Evolutionary conservation across 2,888 invertebrate genomes (phyloP).

Genomic region (Epirrhoe tristata): DNA sequence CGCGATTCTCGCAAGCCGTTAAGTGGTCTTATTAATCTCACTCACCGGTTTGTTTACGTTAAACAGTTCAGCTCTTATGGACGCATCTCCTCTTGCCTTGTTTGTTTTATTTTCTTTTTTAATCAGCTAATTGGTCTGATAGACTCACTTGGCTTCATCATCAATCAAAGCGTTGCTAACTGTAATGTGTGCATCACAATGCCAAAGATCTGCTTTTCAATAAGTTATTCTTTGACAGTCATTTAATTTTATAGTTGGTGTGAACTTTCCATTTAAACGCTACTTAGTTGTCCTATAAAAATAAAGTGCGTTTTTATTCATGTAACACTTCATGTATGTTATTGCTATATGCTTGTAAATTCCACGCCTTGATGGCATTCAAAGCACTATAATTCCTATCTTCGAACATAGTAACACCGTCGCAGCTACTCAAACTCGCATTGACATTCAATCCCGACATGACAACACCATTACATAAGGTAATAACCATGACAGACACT

Average conservation of each 20-base stretch:
- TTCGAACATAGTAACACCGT: constrained; percentile 36
- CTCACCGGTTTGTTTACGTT: constrained; percentile 61
- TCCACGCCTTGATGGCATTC: constrained; percentile 32
- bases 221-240: constrained; percentile 5
- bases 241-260: constrained; percentile 8
- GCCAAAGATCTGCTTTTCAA: constrained; percentile 25
- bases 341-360: constrained; percentile 26
- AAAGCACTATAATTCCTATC: constrained; percentile 33
- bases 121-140: constrained; percentile 44
- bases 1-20: constrained; percentile 62
- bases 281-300: constrained; percentile 18
- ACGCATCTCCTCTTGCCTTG: constrained; percentile 41
- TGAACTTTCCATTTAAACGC: constrained; percentile 21
- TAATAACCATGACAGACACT: constrained; percentile 46
- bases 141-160: constrained; percentile 37
- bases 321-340: constrained; percentile 25
- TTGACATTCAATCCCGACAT: constrained; percentile 47
- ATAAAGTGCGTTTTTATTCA: constrained; percentile 28
- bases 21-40: constrained; percentile 68
- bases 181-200: constrained; percentile 25
- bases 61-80: constrained; percentile 55
- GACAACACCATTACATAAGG: constrained; percentile 46
- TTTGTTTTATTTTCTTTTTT: constrained; percentile 40
- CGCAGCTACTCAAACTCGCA: constrained; percentile 37
- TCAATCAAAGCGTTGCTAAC: constrained; percentile 38